A percentile compares a stretch with the other conserved stretches of the same genome.
phyloP scores from a whole-genome alignment of 53 echinoderm and acorn worm genomes.

The Henricia sp. region DNA sequence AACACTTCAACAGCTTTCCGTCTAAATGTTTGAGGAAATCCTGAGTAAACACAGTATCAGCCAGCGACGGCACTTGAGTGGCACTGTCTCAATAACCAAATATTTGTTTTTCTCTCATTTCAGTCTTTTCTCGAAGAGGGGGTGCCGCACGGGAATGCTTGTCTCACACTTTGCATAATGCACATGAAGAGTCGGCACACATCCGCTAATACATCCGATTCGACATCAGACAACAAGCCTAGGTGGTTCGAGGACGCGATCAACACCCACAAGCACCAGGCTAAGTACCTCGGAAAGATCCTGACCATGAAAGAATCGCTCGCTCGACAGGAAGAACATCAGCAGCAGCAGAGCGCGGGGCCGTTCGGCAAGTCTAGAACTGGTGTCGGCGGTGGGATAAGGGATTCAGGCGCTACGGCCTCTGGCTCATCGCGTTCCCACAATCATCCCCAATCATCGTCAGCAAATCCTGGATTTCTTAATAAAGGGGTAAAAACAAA shows the following conservation, averaged over 20 bases:
- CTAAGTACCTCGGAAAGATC: constrained; percentile 67
- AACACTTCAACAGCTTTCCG: no score
- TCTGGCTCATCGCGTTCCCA: background rate
- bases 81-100: background rate
- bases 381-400: constrained; percentile 6
- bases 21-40: no score
- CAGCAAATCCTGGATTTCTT: background rate
- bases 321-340: constrained; percentile 51
- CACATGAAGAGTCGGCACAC: constrained; percentile 32
- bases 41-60: no score
- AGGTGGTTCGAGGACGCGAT: constrained; percentile 73
- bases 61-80: background rate
- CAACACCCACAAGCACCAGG: constrained; percentile 66
- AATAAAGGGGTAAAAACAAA: constrained; percentile 37
- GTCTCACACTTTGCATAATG: background rate
- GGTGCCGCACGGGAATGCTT: background rate
- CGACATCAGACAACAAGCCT: constrained; percentile 25
- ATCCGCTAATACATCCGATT: constrained; percentile 13
- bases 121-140: background rate
- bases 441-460: constrained; percentile 4
- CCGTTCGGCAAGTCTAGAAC: background rate
- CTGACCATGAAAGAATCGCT: constrained; percentile 66
- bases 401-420: background rate
- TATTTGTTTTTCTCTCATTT: background rate
- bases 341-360: constrained; percentile 17